Base-by-base conservation (phyloP, 2,797 vertebrate species). In the Eulemur rubriventer region DNA sequence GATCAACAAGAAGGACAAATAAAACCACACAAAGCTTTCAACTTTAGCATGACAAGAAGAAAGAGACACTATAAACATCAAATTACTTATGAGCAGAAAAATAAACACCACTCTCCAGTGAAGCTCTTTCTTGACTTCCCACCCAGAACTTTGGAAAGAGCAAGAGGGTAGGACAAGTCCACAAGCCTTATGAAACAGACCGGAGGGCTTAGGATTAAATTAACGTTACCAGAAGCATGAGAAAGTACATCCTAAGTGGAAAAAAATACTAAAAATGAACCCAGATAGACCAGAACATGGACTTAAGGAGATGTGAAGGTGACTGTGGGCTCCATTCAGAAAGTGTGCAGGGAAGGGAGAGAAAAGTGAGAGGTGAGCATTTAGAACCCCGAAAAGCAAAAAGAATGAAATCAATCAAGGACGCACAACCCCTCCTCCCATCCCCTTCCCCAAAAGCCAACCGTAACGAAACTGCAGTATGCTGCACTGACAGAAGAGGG, bases 401-500 rank as follows among this genome's bases (percentile, higher is more conserved):
- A 59, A 33, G 3, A 50, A 30, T 86, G 12, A 57, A 50, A 38
- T 46, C 48, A 26, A n/a, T 57, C 92, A 26, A 65, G 61, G 75
- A 48, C 13, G 13, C 30, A 4, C 12, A 41, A 2, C 9, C 1
- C 22, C n/a, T 8, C 35, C 46, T 8, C 35, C n/a, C 6, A 9
- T 14, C 48, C 14, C 48, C 12, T 7, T 3, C 46, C 38, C 16
- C 26, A 38, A 18, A 46, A 13, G 50, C n/a, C 61, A 12, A 33
- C 38, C 13, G 0, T 1, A 22, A 26, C 48, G 76, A 52, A 67
- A 22, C 73, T 30, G 87, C 63, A 48, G 61, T 93, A 1, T 7
- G 7, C 61, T 55, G 16, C 94, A 94, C 96, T 72, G 73, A 63
- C 95, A 75, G 75, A 38, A 96, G 94, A 80, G 95, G 87, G 79